phyloP scores from a whole-genome alignment of 2,113 vertebrate species.

The Aspidoscelis tigris region DNA sequence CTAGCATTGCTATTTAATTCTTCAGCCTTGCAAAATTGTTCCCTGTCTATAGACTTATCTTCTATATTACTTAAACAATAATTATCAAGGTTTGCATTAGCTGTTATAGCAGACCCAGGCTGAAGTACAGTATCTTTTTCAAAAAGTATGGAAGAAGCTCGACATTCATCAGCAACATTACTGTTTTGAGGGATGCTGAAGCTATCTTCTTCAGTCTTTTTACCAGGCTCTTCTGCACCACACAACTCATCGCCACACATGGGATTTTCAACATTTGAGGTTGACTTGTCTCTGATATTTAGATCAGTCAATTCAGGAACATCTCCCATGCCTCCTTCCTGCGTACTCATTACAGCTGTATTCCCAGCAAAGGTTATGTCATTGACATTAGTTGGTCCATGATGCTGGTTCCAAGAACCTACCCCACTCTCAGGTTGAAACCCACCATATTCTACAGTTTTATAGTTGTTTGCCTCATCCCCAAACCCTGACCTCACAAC shows the following conservation, averaged over 20 bases:
- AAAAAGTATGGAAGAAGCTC: constrained; percentile 45
- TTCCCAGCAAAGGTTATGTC: constrained; percentile 36
- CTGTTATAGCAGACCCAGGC: constrained; percentile 43
- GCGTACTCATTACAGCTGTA: constrained; percentile 32
- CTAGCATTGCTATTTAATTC: constrained; percentile 41
- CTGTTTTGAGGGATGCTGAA: constrained; percentile 34
- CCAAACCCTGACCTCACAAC: constrained; percentile 35
- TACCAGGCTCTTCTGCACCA: constrained; percentile 49
- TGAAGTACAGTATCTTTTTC: constrained; percentile 31
- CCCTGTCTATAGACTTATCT: constrained; percentile 47
- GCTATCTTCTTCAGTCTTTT: constrained; percentile 38
- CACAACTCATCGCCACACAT: constrained; percentile 41
- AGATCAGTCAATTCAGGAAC: background rate
- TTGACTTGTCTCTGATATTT: constrained; percentile 39
- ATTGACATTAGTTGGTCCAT: constrained; percentile 33
- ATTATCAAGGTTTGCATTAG: constrained; percentile 36
- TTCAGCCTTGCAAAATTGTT: constrained; percentile 28
- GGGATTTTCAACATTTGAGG: constrained; percentile 42
- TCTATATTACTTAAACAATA: constrained; percentile 48
- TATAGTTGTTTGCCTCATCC: constrained; percentile 23
- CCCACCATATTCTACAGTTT: constrained; percentile 29
- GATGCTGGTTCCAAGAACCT: constrained; percentile 40
- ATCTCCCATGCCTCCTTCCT: constrained; percentile 35
- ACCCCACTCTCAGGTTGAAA: constrained; percentile 29
- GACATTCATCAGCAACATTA: constrained; percentile 34